Percentiles rank a stretch among this genome's conserved stretches.
These are phyloP conservation scores for Onychomys arenicola DNA, from an alignment of 2,797 vertebrate species.

Conservation along the genomic window DNA sequence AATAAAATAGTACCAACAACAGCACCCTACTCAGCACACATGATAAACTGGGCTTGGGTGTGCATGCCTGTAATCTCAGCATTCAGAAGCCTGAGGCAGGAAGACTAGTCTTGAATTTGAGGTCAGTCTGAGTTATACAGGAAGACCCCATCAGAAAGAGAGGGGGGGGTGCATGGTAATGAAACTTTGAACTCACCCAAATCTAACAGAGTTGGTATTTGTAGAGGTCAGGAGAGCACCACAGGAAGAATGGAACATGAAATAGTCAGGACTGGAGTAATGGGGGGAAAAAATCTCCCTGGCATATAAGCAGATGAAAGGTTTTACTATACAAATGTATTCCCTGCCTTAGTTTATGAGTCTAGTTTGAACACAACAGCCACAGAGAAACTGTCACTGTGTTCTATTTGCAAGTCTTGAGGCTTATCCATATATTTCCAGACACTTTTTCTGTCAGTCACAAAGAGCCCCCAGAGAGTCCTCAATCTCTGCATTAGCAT, in stretches of 20 bases:
- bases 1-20: conserved; percentile 32
- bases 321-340: conserved; percentile 30
- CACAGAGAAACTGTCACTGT: neutral
- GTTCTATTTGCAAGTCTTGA: neutral
- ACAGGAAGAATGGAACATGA: conserved; percentile 10
- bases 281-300: neutral
- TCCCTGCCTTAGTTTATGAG: conserved; percentile 36
- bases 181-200: neutral
- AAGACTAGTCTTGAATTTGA: neutral
- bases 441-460: neutral
- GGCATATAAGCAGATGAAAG: neutral
- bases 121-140: neutral
- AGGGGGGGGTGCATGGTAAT: rapidly evolving
- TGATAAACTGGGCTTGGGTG: neutral
- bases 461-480: neutral
- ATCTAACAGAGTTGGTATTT: neutral
- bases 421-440: neutral
- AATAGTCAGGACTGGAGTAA: neutral
- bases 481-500: conserved; percentile 58
- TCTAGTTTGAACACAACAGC: conserved; percentile 35
- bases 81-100: neutral
- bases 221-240: neutral
- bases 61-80: neutral
- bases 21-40: neutral
- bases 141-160: neutral